Conservation (phyloP, 2,888 invertebrate genomes). For the Micropterix aruncella region DNA sequence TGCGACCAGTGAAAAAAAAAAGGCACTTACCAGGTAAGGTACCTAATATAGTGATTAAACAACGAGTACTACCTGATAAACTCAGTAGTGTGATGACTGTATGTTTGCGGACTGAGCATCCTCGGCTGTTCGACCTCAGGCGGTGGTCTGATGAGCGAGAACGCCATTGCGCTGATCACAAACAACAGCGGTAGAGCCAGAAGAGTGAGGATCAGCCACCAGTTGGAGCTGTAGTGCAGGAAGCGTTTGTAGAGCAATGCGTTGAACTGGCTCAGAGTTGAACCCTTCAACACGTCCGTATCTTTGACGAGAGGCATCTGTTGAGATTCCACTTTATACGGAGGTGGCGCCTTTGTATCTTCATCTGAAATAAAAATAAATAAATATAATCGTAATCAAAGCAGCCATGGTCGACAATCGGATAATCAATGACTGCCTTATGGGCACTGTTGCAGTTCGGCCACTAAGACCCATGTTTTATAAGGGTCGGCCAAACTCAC, state of each 20-base stretch:
- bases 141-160: slow-evolving; percentile 49
- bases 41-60: too few species aligned
- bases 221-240: slow-evolving; percentile 45
- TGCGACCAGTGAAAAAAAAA: too few species aligned
- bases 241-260: slow-evolving; percentile 42
- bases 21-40: too few species aligned
- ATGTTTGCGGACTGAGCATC: slow-evolving; percentile 33
- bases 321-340: slow-evolving; percentile 1
- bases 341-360: neutral
- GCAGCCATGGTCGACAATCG: too few species aligned
- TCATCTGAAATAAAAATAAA: too few species aligned
- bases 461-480: too few species aligned
- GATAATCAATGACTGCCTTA: too few species aligned
- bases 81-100: slow-evolving; percentile 27
- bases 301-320: slow-evolving; percentile 13
- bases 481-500: too few species aligned
- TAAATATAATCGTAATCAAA: too few species aligned
- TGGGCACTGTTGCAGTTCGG: too few species aligned
- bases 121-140: slow-evolving; percentile 43
- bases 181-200: slow-evolving; percentile 46
- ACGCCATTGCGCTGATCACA: slow-evolving; percentile 52
- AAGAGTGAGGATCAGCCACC: slow-evolving; percentile 42
- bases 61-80: slow-evolving; percentile 23
- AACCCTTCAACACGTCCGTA: slow-evolving; percentile 14
- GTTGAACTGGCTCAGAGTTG: slow-evolving; percentile 19